Evolutionary conservation across 1,140 invertebrate genomes (phyloP).

Genomic region (Meteorus sp.): DNA sequence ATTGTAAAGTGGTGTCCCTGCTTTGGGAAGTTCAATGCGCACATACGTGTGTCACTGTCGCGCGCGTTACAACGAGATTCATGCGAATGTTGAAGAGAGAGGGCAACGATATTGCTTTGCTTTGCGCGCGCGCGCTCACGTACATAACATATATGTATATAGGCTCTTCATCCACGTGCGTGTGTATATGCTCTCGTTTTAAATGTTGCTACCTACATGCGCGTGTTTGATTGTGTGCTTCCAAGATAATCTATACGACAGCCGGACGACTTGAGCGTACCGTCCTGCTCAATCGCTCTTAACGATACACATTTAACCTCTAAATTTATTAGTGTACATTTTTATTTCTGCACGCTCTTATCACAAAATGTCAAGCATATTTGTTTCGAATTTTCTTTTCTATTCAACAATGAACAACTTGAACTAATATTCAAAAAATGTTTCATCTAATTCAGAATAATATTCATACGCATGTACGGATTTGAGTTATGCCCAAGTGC

Average conservation of each 20-base stretch:
- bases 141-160: constrained; percentile 28
- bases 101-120: constrained; percentile 15
- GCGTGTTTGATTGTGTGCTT: neutral
- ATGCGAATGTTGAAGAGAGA: constrained; percentile 4
- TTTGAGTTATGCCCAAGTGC: too few relatives aligned
- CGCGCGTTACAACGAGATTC: neutral
- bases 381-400: too few relatives aligned
- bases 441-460: too few relatives aligned
- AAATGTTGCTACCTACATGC: neutral
- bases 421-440: too few relatives aligned
- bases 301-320: neutral
- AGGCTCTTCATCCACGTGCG: neutral
- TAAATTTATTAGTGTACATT: neutral
- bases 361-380: too few relatives aligned
- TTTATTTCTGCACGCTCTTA: too few relatives aligned
- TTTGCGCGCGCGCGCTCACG: too few relatives aligned
- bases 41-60: constrained; percentile 41
- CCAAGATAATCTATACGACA: constrained; percentile 25
- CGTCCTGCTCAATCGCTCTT: neutral
- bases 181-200: constrained; percentile 15
- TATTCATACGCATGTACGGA: too few relatives aligned
- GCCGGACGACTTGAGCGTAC: neutral
- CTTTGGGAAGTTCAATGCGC: constrained; percentile 56
- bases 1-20: neutral
- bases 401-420: too few relatives aligned